phyloP scores from a whole-genome alignment of 2,113 vertebrate genomes.

The Thamnaconus septentrionalis region DNA sequence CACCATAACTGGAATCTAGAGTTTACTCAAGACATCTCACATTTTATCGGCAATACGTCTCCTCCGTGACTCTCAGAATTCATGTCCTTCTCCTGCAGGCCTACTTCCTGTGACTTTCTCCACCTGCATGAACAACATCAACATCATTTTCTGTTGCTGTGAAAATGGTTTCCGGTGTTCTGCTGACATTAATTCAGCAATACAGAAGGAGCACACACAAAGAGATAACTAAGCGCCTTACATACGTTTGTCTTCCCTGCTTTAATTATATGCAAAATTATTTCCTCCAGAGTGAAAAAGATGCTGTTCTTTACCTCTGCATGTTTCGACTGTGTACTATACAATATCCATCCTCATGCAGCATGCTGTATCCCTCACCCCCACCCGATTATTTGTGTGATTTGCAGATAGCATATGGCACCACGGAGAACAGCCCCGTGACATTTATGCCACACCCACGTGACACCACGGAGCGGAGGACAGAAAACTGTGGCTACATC shows the following conservation, averaged over 20 bases:
- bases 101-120: not conserved
- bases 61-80: conserved; percentile 43
- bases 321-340: no score
- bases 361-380: not conserved
- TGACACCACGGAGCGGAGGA: conserved; percentile 79
- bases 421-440: conserved; percentile 95
- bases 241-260: no score
- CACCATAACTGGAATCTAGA: conserved; percentile 65
- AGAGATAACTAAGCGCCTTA: no score
- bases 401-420: conserved; percentile 87
- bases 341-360: no score
- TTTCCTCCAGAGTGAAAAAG: no score
- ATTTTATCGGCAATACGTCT: conserved; percentile 70
- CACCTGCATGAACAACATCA: not conserved
- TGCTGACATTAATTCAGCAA: no score
- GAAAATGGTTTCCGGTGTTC: no score
- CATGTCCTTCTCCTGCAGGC: not conserved
- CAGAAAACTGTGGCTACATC: conserved; percentile 81
- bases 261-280: no score
- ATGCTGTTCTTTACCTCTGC: no score
- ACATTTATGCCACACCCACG: conserved; percentile 81
- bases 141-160: not conserved
- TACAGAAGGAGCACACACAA: no score
- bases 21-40: conserved; percentile 74
- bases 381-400: conserved; percentile 10